Conservation (phyloP, 2,797 vertebrate species). For the Aulostomus chinensis region DNA sequence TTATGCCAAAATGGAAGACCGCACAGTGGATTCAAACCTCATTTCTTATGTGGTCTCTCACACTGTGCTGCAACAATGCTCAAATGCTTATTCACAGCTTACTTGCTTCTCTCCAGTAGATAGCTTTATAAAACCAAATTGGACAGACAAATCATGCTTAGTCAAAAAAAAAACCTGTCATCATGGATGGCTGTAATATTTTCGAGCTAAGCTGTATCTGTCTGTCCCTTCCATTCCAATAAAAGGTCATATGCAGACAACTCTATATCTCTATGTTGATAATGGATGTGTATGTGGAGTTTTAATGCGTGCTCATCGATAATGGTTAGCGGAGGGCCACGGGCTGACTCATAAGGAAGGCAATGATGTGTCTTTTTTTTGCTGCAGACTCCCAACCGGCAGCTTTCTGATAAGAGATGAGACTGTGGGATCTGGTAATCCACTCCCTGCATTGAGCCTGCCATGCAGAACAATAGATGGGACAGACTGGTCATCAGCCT, state of each 20-base stretch:
- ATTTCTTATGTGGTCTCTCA: background rate
- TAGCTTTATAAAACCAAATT: too few species aligned
- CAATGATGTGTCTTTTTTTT: conserved; percentile 40
- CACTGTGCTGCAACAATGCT: background rate
- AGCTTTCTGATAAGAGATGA: conserved; percentile 51
- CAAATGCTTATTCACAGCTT: background rate
- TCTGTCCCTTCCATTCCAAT: conserved; percentile 13
- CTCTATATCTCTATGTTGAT: conserved; percentile 41
- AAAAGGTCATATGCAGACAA: conserved; percentile 23
- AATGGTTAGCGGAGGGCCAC: conserved; percentile 32
- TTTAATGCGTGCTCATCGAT: conserved; percentile 4
- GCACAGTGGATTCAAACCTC: background rate
- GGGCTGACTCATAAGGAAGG: conserved; percentile 54
- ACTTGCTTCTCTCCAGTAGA: background rate
- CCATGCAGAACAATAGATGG: conserved; percentile 44
- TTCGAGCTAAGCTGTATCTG: conserved; percentile 26
- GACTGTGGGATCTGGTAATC: conserved; percentile 48
- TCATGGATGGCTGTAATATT: conserved; percentile 19
- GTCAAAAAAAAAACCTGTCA: conserved; percentile 10
- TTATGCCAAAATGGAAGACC: background rate
- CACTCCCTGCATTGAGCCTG: conserved; percentile 37
- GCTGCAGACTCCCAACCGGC: conserved; percentile 54
- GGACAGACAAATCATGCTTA: conserved; percentile 6
- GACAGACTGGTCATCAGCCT: conserved; percentile 41
- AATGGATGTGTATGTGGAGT: conserved; percentile 24